Conservation (phyloP, 30 jellyfish, hydroid and myxozoan genomes). For the Turritopsis dohrnii region DNA sequence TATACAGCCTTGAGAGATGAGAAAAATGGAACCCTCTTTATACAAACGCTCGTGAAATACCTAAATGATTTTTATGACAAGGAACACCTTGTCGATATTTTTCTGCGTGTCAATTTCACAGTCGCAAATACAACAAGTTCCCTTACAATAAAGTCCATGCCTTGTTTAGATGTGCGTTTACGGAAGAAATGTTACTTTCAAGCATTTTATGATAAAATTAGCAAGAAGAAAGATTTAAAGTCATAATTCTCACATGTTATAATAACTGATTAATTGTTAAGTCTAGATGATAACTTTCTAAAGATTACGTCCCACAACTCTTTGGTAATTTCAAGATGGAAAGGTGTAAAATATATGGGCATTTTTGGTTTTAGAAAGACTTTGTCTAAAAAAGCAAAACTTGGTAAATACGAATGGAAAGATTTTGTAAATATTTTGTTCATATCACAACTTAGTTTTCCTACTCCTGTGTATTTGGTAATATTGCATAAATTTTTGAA, state of each 20-base stretch:
- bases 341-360: no score
- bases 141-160: slow-evolving; percentile 35
- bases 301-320: no score
- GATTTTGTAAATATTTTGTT: no score
- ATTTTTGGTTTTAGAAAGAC: no score
- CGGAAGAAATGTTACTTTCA: slow-evolving; percentile 47
- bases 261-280: no score
- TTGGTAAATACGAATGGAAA: no score
- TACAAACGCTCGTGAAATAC: slow-evolving; percentile 33
- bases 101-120: slow-evolving; percentile 44
- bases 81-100: slow-evolving; percentile 55
- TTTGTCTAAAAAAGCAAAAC: no score
- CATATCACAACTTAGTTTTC: no score
- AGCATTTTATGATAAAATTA: not conserved
- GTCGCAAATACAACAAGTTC: slow-evolving; percentile 27
- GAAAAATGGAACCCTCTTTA: slow-evolving; percentile 53
- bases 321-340: no score
- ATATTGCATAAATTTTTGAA: no score
- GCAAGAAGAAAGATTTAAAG: not conserved
- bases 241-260: not conserved
- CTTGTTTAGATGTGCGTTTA: slow-evolving; percentile 60
- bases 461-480: no score
- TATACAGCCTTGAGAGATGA: slow-evolving; percentile 16
- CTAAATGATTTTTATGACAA: slow-evolving; percentile 1
- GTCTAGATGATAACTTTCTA: no score